These are phyloP conservation scores for Lordiphosa andalusiaca DNA, from an alignment of 2,888 invertebrate species.

Conservation along the genomic window DNA sequence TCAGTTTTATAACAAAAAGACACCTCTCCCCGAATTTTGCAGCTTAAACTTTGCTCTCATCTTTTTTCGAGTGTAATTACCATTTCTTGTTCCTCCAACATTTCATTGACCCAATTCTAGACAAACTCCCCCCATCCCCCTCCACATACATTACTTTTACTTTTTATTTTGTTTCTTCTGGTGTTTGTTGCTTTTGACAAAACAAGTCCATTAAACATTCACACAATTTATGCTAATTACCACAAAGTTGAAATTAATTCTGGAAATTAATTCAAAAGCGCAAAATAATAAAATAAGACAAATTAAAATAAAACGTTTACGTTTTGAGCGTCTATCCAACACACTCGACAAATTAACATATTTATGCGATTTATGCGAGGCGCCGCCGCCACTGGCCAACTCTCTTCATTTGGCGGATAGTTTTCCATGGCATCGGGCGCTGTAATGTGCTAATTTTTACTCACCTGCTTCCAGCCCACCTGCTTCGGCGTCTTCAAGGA, in stretches of 20 bases:
- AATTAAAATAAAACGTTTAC: conserved; percentile 43
- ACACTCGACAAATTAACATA: conserved; percentile 59
- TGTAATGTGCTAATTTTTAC: conserved; percentile 60
- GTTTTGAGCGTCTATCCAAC: conserved; percentile 19
- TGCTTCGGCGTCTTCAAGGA: conserved; percentile 44
- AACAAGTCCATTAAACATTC: conserved; percentile 33
- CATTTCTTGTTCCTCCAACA: conserved; percentile 41
- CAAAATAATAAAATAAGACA: too few relatives aligned
- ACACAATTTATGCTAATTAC: conserved; percentile 60
- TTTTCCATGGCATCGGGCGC: conserved; percentile 8
- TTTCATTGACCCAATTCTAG: conserved; percentile 52
- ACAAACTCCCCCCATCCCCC: conserved; percentile 21
- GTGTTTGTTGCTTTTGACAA: conserved; percentile 23
- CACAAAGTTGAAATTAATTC: conserved; percentile 50
- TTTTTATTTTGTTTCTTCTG: conserved; percentile 36
- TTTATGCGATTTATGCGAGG: conserved; percentile 72
- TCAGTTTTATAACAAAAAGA: too few relatives aligned
- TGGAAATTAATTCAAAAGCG: conserved; percentile 38
- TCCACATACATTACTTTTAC: conserved; percentile 40
- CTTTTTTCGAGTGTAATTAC: conserved; percentile 19
- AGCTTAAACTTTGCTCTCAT: not conserved
- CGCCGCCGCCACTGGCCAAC: conserved; percentile 52
- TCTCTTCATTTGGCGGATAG: conserved; percentile 8
- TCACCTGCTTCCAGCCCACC: conserved; percentile 57
- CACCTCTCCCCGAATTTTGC: too few relatives aligned